These are phyloP conservation scores for Arnoldichthys spilopterus DNA, from an alignment of 2,797 vertebrate species.

Conservation along the genomic window DNA sequence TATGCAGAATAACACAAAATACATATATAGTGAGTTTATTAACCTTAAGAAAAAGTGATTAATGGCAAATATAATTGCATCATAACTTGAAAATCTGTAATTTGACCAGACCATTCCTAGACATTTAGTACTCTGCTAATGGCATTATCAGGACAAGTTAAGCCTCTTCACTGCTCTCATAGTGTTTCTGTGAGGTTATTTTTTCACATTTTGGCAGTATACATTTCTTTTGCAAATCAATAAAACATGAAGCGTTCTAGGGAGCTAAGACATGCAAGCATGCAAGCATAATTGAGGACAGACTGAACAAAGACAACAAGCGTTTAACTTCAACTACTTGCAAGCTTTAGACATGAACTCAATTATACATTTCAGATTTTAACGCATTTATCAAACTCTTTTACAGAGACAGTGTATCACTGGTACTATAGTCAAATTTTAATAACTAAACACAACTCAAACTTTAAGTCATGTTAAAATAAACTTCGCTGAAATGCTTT, in stretches of 20 bases:
- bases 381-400: neutral
- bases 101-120: neutral
- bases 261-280: neutral
- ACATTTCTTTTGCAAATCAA: neutral
- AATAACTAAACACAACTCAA: neutral
- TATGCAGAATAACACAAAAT: neutral
- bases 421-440: neutral
- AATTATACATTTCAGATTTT: constrained; percentile 8
- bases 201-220: neutral
- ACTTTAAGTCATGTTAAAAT: neutral
- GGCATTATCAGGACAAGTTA: neutral
- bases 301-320: neutral
- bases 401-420: neutral
- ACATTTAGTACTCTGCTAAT: neutral
- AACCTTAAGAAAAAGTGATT: neutral
- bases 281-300: neutral
- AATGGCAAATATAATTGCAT: neutral
- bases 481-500: neutral
- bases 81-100: neutral
- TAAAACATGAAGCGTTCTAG: neutral
- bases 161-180: neutral
- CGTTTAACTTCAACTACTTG: constrained; percentile 5
- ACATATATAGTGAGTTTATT: neutral
- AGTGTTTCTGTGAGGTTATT: neutral
- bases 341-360: neutral